Base-by-base conservation (phyloP, 2,888 invertebrate species). In the Candidula unifasciata region DNA sequence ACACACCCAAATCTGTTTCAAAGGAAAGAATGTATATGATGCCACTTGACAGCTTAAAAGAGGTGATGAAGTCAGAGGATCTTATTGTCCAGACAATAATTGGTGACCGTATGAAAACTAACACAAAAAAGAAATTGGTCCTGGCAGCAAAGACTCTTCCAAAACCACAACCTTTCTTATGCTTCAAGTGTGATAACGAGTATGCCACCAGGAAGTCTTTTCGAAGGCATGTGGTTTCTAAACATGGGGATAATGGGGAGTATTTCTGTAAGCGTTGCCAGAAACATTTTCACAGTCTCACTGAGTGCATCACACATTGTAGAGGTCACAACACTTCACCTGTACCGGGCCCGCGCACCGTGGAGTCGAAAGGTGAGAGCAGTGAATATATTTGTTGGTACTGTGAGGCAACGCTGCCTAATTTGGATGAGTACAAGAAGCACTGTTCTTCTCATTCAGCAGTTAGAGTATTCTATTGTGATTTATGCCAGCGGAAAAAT, bases 321-420 rank as follows among this genome's bases (percentile, higher is more conserved):
- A 30, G 27, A 18, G 60, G 52, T 13, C 80, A 80, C 57, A 69
- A 52, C 16, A 57, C 81, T 16, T 57, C 35, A 16, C 81, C 81
- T 1, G 30, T 73, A 18, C 35, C 81, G 35, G 66, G n/a, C 16
- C 35, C 8, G 16, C 30, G 35, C 21, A 24, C 81, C 10, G n/a
- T 13, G 5, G 35, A 27, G 5, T 54, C 21, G 33, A 81, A 81
- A 35, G 69, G 33, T 2, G 57, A 54, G 6, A 37, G 54, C 73
- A 81, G 71, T n/a, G 81, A 81, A 37, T 82, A 68, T 77, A 27
- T 57, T 8, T 82, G 82, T 27, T 82, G 82, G 82, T 77, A 82
- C n/a, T 82, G 82, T 66, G 68, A 77, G 1, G 77, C 76, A 0
- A 77, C 33, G 13, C 33, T 77, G 3, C 64, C 82, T 8, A 82